Base-by-base conservation (phyloP, 2,888 invertebrate species). In the Embidobia sp. region DNA sequence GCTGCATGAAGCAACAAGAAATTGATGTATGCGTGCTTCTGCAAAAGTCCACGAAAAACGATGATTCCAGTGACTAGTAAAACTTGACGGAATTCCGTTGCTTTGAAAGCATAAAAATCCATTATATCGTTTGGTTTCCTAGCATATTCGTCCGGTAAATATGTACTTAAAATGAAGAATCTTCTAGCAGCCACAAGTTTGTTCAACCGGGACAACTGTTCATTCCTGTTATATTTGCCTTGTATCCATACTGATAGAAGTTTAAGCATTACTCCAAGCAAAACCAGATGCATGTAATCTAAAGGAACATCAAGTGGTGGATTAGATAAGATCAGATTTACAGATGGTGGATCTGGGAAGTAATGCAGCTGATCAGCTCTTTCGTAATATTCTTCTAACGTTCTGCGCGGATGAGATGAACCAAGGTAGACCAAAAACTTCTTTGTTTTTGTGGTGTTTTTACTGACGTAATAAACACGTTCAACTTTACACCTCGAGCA, bases 31-130 rank as follows among this genome's bases (percentile, higher is more conserved):
- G 40, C 5, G 8, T 57, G 33, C 0, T 46, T 6, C 22, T 13
- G 15, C n/a, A 77, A 31, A 31, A 78, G 57, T 1, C 63, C 59
- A n/a, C 37, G 35, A 37, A 84, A 53, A 18, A 81, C 77, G n/a
- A 77, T 69, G 7, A 81, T 72, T 8, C 84, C 82, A 13, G 78
- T 67, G 49, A 82, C 81, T 10, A 81, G 40, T 4, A 83, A 57
- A 11, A 83, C 74, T 22, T 77, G 73, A 2, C 82, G 66, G 37
- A 78, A 74, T 61, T 83, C 82, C 5, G 83, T 83, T 6, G 80
- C 81, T 66, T 82, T 82, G 40, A 74, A 83, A 6, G 37, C 10
- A 10, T 51, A 18, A 44, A 79, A 75, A 10, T 78, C 55, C 18
- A 70, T 42, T 4, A 82, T 19, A 13, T 57, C 51, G 11, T 77